These are phyloP conservation scores for Orientallactaga sibirica DNA, from an alignment of 2,797 vertebrate genomes.

Conservation along the genomic window DNA sequence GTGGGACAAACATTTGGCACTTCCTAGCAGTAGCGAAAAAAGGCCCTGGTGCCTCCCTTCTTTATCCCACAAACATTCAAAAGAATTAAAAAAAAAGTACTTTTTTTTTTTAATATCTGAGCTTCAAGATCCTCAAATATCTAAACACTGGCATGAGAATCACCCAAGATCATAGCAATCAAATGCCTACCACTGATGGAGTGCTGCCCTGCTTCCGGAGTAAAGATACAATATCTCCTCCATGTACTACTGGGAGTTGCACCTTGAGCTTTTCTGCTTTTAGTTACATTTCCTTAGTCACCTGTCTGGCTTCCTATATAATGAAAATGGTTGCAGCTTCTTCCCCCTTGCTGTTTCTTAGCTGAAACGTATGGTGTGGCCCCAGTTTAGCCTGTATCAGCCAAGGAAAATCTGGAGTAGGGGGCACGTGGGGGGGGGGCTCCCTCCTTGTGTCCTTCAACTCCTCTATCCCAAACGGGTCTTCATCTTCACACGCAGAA, in stretches of 20 bases:
- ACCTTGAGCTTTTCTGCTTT: slow-evolving; percentile 26
- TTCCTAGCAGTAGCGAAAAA: too few relatives aligned
- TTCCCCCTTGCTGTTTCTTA: neutral
- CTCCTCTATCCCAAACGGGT: neutral
- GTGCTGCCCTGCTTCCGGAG: neutral
- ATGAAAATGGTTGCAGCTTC: neutral
- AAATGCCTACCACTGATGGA: neutral
- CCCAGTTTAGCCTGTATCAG: neutral
- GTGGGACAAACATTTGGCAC: too few relatives aligned
- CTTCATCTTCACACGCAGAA: neutral
- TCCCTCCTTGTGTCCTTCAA: neutral
- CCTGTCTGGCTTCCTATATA: neutral
- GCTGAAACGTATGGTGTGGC: neutral
- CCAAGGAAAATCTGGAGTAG: neutral
- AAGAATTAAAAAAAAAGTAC: too few relatives aligned
- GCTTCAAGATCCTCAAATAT: neutral
- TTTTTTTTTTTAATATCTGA: too few relatives aligned
- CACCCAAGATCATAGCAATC: too few relatives aligned
- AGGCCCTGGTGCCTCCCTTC: too few relatives aligned
- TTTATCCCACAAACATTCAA: too few relatives aligned
- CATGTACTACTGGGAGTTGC: neutral
- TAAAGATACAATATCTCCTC: neutral
- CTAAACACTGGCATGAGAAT: neutral
- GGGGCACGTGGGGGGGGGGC: too few relatives aligned
- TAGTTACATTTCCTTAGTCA: neutral